These are phyloP conservation scores for Seriola rivoliana DNA, from an alignment of 2,113 vertebrate genomes.

Conservation along the genomic window DNA sequence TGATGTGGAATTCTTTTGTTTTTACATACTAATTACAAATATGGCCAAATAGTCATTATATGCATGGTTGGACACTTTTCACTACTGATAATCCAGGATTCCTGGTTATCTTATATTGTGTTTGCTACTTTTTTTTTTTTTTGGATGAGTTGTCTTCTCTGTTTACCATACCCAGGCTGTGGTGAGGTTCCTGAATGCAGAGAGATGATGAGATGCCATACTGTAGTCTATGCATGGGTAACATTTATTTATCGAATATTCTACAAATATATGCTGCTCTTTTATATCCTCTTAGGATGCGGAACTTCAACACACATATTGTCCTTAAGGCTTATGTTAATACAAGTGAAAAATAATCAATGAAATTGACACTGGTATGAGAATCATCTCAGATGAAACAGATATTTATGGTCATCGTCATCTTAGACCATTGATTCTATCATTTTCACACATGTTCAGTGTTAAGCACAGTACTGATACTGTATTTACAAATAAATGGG, in stretches of 20 bases:
- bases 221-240: conserved; percentile 80
- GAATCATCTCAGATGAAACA: conserved; percentile 32
- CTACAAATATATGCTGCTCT: conserved; percentile 74
- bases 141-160: conserved; percentile 36
- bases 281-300: conserved; percentile 49
- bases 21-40: conserved; percentile 42
- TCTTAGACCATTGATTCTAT: conserved; percentile 11
- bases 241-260: conserved; percentile 70
- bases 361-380: conserved; percentile 7
- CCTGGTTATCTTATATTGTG: conserved; percentile 41
- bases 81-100: conserved; percentile 30
- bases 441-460: conserved; percentile 37
- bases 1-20: conserved; percentile 37
- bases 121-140: conserved; percentile 53
- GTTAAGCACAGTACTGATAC: conserved; percentile 42
- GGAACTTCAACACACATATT: conserved; percentile 33
- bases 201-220: conserved; percentile 53
- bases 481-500: conserved; percentile 36
- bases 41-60: conserved; percentile 70
- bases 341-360: conserved; percentile 20
- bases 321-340: conserved; percentile 40
- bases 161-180: conserved; percentile 27
- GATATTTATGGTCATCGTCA: conserved; percentile 20
- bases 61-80: conserved; percentile 67
- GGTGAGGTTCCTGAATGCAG: conserved; percentile 52